These are phyloP conservation scores for Athene noctua DNA, from an alignment of 2,113 vertebrate genomes.

Conservation along the genomic window DNA sequence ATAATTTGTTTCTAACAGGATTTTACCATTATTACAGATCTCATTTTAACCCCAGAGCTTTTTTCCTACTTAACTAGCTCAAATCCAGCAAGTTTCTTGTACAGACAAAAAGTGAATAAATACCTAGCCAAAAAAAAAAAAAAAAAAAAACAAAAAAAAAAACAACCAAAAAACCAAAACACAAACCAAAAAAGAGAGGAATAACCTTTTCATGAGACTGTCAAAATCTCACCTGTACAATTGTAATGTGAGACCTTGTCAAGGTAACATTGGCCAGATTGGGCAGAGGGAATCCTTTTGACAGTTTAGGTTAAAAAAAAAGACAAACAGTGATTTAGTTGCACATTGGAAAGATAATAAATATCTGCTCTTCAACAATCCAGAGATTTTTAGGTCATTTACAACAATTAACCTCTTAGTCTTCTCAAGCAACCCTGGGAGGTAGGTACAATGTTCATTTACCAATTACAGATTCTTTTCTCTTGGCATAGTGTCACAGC, in stretches of 20 bases:
- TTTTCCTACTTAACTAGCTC: neutral
- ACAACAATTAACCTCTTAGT: neutral
- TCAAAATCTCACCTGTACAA: constrained; percentile 66
- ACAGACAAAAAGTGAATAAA: neutral
- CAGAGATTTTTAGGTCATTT: neutral
- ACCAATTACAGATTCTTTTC: neutral
- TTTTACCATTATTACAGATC: neutral
- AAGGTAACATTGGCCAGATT: constrained; percentile 58
- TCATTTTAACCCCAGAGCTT: neutral
- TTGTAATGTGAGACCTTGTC: constrained; percentile 59
- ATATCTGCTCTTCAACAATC: neutral
- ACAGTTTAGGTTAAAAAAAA: constrained; percentile 62
- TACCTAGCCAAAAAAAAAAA: neutral
- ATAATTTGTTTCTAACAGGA: neutral
- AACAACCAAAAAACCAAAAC: too few relatives aligned
- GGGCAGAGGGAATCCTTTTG: constrained; percentile 74
- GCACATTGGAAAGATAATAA: neutral
- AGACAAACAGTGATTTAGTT: neutral
- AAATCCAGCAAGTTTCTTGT: neutral
- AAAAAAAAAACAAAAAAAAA: too few relatives aligned
- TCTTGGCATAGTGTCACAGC: neutral
- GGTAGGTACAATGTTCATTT: neutral
- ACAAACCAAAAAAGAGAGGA: neutral
- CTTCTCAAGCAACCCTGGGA: neutral
- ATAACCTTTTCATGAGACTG: neutral